Evolutionary conservation across 2,113 vertebrate genomes (phyloP).

Genomic region (Sorex araneus): DNA sequence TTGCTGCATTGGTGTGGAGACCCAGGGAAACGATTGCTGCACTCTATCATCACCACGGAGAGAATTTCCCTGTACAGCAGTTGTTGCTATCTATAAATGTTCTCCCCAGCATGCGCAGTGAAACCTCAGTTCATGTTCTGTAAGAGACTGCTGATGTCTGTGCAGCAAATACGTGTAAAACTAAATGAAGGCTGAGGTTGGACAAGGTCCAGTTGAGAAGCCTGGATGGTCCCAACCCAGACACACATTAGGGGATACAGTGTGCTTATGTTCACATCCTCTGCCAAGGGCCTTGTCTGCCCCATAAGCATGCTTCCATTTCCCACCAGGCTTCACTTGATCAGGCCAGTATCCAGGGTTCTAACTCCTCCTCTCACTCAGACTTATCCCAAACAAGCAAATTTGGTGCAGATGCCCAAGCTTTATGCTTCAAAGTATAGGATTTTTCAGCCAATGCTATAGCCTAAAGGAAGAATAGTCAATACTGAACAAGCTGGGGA

Average conservation of each 20-base stretch:
- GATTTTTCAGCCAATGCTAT: too few relatives aligned
- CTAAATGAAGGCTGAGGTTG: background rate
- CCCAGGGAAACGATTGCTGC: fast-evolving
- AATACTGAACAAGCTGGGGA: too few relatives aligned
- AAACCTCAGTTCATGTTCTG: background rate
- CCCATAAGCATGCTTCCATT: too few relatives aligned
- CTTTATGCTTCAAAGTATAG: too few relatives aligned
- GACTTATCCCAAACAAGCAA: too few relatives aligned
- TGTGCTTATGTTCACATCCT: background rate
- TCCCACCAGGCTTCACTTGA: too few relatives aligned
- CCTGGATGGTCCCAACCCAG: background rate
- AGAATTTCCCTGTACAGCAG: background rate
- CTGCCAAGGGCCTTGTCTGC: too few relatives aligned
- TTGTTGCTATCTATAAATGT: background rate
- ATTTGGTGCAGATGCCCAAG: too few relatives aligned
- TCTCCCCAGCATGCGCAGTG: fast-evolving
- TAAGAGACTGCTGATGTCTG: background rate
- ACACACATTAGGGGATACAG: background rate
- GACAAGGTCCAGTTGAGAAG: background rate
- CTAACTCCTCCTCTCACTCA: too few relatives aligned
- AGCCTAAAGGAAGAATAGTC: too few relatives aligned
- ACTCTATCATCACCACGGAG: background rate
- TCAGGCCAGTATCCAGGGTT: too few relatives aligned
- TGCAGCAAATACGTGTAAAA: background rate
- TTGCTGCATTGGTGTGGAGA: background rate